phyloP scores from a whole-genome alignment of 2,113 vertebrate species.

The Heptranchias perlo region DNA sequence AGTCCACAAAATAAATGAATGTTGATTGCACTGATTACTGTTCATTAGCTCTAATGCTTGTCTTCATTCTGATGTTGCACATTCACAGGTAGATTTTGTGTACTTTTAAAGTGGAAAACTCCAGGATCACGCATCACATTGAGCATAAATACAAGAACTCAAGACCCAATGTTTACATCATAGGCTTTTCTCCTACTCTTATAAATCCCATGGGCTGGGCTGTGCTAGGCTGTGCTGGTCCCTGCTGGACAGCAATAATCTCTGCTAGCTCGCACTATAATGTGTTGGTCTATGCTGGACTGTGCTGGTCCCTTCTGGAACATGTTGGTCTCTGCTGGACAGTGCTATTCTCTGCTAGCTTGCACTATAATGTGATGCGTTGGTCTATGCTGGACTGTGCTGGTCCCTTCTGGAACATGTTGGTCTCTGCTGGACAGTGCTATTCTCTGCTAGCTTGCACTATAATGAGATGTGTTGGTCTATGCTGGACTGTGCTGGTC shows the following conservation, averaged over 20 bases:
- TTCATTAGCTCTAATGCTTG: slow-evolving; percentile 31
- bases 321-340: neutral
- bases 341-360: neutral
- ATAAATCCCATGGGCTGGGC: neutral
- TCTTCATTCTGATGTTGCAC: neutral
- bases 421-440: neutral
- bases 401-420: neutral
- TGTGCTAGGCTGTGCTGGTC: neutral
- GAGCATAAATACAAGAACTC: neutral
- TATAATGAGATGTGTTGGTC: neutral
- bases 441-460: neutral
- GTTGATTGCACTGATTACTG: slow-evolving; percentile 27
- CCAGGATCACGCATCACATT: neutral
- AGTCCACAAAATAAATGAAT: slow-evolving; percentile 32
- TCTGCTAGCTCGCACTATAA: neutral
- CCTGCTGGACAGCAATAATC: neutral
- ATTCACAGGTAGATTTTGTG: neutral
- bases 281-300: neutral
- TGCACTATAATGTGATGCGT: neutral
- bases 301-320: no score
- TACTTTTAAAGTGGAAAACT: neutral
- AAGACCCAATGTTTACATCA: no score
- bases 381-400: neutral
- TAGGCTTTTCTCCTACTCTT: neutral
- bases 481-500: neutral